phyloP scores from a whole-genome alignment of 2,888 invertebrate genomes.

The Schizaphis graminum region DNA sequence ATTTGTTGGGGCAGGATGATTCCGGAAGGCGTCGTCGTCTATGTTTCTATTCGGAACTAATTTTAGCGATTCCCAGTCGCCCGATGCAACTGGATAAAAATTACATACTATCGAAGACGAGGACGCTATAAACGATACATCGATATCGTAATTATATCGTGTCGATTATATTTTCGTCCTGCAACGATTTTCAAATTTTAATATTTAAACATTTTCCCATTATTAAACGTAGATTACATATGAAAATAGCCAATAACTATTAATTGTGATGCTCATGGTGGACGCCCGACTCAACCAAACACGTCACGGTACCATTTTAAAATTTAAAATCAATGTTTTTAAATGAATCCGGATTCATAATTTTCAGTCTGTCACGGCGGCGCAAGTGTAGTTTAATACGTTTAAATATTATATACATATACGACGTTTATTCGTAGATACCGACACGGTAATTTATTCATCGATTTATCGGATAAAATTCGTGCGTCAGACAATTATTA shows the following conservation, averaged over 20 bases:
- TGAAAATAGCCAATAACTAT: neutral
- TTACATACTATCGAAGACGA: neutral
- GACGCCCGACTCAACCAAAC: neutral
- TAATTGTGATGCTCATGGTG: neutral
- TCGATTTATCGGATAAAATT: neutral
- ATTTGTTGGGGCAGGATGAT: neutral
- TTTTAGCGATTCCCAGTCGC: neutral
- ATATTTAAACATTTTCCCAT: neutral
- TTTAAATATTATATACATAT: conserved; percentile 1
- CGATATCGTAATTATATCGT: neutral
- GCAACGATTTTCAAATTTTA: neutral
- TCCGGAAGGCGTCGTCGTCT: neutral
- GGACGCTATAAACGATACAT: neutral
- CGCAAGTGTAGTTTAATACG: neutral
- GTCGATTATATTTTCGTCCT: neutral
- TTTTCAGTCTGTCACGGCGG: neutral
- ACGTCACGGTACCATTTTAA: neutral
- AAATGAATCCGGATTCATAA: neutral
- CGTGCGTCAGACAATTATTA: neutral
- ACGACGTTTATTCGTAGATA: neutral
- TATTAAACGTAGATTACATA: neutral
- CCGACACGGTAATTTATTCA: neutral
- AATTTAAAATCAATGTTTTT: neutral
- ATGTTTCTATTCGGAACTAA: neutral
- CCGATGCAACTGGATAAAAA: conserved; percentile 1